Evolutionary conservation across 2,797 vertebrate genomes (phyloP).

Genomic region (Valencia hispanica): DNA sequence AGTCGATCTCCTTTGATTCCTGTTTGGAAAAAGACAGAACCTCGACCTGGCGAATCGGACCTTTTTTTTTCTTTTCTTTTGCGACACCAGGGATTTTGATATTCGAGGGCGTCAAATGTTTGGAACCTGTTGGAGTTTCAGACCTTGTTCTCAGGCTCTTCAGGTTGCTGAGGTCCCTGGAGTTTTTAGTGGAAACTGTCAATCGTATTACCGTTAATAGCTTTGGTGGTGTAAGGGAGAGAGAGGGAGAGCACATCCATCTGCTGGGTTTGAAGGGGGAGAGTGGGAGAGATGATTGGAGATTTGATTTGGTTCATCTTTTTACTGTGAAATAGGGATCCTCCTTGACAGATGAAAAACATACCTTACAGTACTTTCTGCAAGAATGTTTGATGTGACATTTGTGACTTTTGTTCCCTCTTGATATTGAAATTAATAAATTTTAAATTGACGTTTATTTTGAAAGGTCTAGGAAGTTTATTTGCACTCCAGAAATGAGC

Average conservation of each 20-base stretch:
- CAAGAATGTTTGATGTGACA: slow-evolving; percentile 8
- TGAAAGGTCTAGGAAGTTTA: neutral
- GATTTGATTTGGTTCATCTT: slow-evolving; percentile 33
- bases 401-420: slow-evolving; percentile 3
- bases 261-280: slow-evolving; percentile 4
- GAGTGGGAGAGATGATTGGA: slow-evolving; percentile 1
- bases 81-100: slow-evolving; percentile 33
- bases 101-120: slow-evolving; percentile 32
- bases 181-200: slow-evolving; percentile 49
- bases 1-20: slow-evolving; percentile 49
- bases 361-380: slow-evolving; percentile 11
- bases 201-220: slow-evolving; percentile 64
- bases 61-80: too few species aligned
- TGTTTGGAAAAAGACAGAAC: slow-evolving; percentile 27
- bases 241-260: slow-evolving; percentile 4
- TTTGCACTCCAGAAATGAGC: neutral
- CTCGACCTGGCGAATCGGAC: neutral
- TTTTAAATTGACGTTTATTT: slow-evolving; percentile 5
- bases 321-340: slow-evolving; percentile 13
- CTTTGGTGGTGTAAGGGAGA: slow-evolving; percentile 7
- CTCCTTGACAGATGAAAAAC: neutral
- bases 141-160: slow-evolving; percentile 36
- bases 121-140: slow-evolving; percentile 49
- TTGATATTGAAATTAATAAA: slow-evolving; percentile 5
- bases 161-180: slow-evolving; percentile 37